Evolutionary conservation across 2,113 vertebrate genomes (phyloP).

Genomic region (Saccopteryx bilineata): DNA sequence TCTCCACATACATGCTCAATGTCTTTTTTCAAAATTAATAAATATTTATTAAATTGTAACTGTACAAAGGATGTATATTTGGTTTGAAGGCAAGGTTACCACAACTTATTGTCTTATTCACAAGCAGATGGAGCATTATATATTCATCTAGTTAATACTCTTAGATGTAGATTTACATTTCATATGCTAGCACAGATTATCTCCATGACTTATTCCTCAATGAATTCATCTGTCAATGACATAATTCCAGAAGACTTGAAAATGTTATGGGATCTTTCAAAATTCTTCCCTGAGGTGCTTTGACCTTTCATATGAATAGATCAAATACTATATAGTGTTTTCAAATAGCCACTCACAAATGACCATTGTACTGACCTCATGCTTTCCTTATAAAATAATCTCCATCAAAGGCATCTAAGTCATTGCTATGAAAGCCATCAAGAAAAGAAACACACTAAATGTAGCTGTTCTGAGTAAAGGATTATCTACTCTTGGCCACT

Average conservation of each 20-base stretch:
- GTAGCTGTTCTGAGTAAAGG: not conserved
- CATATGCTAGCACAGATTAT: not conserved
- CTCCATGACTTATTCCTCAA: not conserved
- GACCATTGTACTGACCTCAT: not conserved
- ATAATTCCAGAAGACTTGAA: slow-evolving; percentile 11
- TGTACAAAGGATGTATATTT: not conserved
- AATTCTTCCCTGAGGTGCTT: not conserved
- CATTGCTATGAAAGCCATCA: not conserved
- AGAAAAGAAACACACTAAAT: not conserved
- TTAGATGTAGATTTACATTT: not conserved
- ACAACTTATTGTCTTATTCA: not conserved
- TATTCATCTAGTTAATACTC: not conserved
- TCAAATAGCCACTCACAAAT: slow-evolving; percentile 18
- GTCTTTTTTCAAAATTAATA: slow-evolving; percentile 1
- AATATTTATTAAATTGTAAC: slow-evolving; percentile 39
- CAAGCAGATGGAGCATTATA: not conserved
- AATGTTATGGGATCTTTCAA: not conserved
- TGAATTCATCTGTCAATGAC: not conserved
- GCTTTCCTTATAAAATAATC: not conserved
- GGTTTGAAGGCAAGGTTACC: not conserved
- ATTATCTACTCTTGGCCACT: not conserved
- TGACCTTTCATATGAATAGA: not conserved
- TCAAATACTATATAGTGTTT: not conserved
- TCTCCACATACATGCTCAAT: not conserved
- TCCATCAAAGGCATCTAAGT: not conserved